Conservation (phyloP, 2,888 invertebrate genomes). For the Morpho helenor region DNA sequence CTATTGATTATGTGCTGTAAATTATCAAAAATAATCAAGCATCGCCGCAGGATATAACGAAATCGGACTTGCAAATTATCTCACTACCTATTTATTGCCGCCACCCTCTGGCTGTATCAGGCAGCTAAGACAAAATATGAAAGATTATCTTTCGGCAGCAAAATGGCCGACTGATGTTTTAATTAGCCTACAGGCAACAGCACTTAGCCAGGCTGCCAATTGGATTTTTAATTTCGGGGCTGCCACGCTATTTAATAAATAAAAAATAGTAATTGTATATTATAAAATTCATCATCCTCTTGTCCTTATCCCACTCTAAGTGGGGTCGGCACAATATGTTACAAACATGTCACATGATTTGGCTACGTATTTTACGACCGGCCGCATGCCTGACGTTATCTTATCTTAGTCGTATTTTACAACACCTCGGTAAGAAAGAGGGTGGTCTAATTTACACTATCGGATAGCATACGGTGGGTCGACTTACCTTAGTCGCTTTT, state of each 20-base stretch:
- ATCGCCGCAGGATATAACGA: neutral
- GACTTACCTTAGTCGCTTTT: too few species aligned
- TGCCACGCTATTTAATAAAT: conserved; percentile 26
- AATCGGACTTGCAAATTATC: conserved; percentile 2
- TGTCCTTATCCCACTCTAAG: too few species aligned
- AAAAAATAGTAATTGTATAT: neutral
- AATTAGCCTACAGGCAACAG: conserved; percentile 73
- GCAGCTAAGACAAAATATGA: conserved; percentile 75
- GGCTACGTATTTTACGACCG: too few species aligned
- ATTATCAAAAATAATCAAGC: neutral
- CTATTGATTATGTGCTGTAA: too few species aligned
- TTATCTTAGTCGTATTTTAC: too few species aligned
- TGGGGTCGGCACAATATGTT: too few species aligned
- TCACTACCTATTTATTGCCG: conserved; percentile 6
- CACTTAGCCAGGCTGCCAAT: conserved; percentile 60
- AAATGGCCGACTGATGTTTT: conserved; percentile 66
- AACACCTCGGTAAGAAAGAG: too few species aligned
- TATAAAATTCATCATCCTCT: too few species aligned
- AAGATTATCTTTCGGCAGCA: conserved; percentile 58
- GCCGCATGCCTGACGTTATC: too few species aligned
- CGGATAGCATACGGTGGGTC: too few species aligned
- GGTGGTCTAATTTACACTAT: too few species aligned
- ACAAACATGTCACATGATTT: too few species aligned
- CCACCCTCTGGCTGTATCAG: conserved; percentile 40
- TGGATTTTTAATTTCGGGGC: conserved; percentile 46